phyloP scores from a whole-genome alignment of 2,888 invertebrate genomes.

The Caenorhabditis auriculariae region DNA sequence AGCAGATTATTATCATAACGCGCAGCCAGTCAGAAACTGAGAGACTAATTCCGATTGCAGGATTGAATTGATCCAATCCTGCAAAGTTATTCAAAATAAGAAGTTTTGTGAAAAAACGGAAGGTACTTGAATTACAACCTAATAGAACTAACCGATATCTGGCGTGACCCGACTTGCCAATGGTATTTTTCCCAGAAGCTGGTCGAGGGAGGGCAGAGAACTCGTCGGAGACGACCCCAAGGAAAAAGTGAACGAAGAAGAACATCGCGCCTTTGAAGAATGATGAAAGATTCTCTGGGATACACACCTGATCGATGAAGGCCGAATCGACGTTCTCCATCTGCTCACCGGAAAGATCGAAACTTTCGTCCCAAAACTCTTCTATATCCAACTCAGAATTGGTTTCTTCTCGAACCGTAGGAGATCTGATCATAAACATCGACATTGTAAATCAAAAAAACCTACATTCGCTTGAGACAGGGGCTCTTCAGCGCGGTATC shows the following conservation, averaged over 20 bases:
- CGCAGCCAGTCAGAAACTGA: background rate
- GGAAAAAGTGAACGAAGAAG: background rate
- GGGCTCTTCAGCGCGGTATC: conserved; percentile 41
- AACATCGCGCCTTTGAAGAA: background rate
- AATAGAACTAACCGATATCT: conserved; percentile 11
- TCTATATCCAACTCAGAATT: conserved; percentile 29
- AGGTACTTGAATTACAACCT: too few relatives aligned
- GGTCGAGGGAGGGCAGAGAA: conserved; percentile 22
- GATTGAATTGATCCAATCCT: background rate
- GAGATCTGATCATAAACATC: conserved; percentile 6
- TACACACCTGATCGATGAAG: conserved; percentile 8
- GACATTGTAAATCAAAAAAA: background rate
- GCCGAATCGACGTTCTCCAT: conserved; percentile 21
- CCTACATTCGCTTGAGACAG: conserved; percentile 25
- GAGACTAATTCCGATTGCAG: background rate
- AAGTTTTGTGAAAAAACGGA: too few relatives aligned
- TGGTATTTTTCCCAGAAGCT: conserved; percentile 18
- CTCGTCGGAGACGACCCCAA: conserved; percentile 1
- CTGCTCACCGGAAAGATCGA: conserved; percentile 23
- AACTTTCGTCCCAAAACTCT: conserved; percentile 21
- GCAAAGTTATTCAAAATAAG: too few relatives aligned
- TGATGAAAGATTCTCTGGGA: background rate
- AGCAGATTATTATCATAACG: too few relatives aligned
- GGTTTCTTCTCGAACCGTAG: conserved; percentile 21
- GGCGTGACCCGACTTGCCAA: conserved; percentile 23